Base-by-base conservation (phyloP, 35 echinoderm and acorn worm genomes). In the Lytechinus pictus region DNA sequence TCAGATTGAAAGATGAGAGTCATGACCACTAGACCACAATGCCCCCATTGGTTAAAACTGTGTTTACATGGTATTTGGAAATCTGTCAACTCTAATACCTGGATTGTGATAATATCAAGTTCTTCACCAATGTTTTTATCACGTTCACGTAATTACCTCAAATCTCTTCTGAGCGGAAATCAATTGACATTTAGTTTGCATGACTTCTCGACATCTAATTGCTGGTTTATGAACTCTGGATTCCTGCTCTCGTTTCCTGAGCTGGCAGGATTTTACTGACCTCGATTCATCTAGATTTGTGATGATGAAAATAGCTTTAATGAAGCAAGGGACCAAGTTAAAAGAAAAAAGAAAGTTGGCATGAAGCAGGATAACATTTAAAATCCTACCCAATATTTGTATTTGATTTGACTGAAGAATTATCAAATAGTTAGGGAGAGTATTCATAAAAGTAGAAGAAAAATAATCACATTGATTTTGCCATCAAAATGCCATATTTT, bases 151-250 rank as follows among this genome's bases (percentile, higher is more conserved):
- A n/a, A 79, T 79, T 79, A 79, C 66, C 66, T 79, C n/a, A n/a
- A 6, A 24, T 79, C 3, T n/a, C n/a, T 8, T 79, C 3, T 24
- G 16, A n/a, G 66, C 66, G 66, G 66, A 79, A 79, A 79, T 79
- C 16, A 24, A 79, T 24, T 79, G 66, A 79, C 66, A 79, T 79
- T 44, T 16, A 79, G 66, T 79, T 79, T 79, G 66, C 66, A 79
- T 79, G 66, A 79, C n/a, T 79, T 79, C 66, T 79, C 66, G n/a
- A 79, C 66, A 79, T 79, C 12, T 79, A 79, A 79, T 79, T 79
- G 66, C 66, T 79, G 66, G 66, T 24, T 79, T 79, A 79, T 79
- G 19, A 44, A 79, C 66, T n/a, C 66, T 79, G 12, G n/a, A 79
- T 79, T 79, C 66, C 66, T 79, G 66, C 66, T 79, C 66, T 79